Conservation (phyloP, 2,888 invertebrate genomes). For the Odontothrips loti region DNA sequence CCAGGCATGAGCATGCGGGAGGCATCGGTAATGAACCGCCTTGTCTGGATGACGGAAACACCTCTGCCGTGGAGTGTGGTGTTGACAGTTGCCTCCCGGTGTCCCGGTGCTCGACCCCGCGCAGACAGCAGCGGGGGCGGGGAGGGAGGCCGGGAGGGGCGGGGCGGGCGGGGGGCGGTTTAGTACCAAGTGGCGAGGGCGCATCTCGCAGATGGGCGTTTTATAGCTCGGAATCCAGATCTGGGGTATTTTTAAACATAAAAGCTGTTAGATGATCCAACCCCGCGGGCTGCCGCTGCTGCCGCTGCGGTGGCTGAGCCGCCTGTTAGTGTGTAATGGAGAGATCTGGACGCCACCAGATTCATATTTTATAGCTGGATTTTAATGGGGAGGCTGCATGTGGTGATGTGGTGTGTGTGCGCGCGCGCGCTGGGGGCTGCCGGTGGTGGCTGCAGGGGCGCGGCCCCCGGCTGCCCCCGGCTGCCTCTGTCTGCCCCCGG, state of each 20-base stretch:
- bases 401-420: neutral
- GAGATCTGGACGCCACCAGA: slow-evolving; percentile 15
- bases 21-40: neutral
- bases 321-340: neutral
- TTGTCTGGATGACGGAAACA: neutral
- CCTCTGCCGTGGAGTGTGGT: neutral
- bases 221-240: slow-evolving; percentile 25
- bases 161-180: neutral
- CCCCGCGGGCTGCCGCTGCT: neutral
- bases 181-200: slow-evolving; percentile 18
- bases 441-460: too few relatives aligned
- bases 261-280: slow-evolving; percentile 23
- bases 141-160: neutral
- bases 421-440: neutral
- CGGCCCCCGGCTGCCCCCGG: too few relatives aligned
- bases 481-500: too few relatives aligned
- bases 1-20: too few relatives aligned
- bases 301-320: neutral
- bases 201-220: slow-evolving; percentile 22
- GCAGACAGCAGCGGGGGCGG: neutral
- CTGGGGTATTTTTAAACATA: slow-evolving; percentile 26
- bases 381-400: slow-evolving; percentile 16
- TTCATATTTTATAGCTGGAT: slow-evolving; percentile 27
- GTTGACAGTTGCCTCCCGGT: neutral
- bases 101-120: too few relatives aligned